These are phyloP conservation scores for Plectrocnemia conspersa DNA, from an alignment of 1,140 invertebrate genomes.

Conservation along the genomic window DNA sequence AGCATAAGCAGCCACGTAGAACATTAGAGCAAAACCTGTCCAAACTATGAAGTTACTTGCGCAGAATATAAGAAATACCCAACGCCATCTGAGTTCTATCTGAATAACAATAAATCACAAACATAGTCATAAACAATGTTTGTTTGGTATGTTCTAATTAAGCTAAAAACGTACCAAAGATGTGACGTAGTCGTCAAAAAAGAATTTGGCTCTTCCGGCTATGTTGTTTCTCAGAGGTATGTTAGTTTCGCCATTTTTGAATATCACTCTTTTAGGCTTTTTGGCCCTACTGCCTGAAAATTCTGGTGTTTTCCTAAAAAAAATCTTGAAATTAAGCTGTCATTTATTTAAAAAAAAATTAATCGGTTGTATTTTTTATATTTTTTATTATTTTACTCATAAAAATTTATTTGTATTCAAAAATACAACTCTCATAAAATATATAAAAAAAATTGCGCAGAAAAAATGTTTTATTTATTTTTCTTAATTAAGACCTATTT, in stretches of 20 bases:
- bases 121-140: slow-evolving; percentile 6
- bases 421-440: no score
- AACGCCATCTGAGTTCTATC: slow-evolving; percentile 50
- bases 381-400: no score
- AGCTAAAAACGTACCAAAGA: slow-evolving; percentile 45
- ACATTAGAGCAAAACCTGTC: slow-evolving; percentile 44
- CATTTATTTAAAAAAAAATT: no score
- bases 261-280: slow-evolving; percentile 21
- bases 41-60: slow-evolving; percentile 44
- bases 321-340: no score
- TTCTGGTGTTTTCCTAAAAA: slow-evolving; percentile 25
- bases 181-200: slow-evolving; percentile 50
- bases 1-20: slow-evolving; percentile 43
- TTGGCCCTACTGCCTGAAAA: slow-evolving; percentile 21
- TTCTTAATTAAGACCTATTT: no score
- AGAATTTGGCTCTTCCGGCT: slow-evolving; percentile 41
- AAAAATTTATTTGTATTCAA: no score
- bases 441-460: no score
- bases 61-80: slow-evolving; percentile 45
- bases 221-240: slow-evolving; percentile 34
- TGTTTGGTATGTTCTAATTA: slow-evolving; percentile 16
- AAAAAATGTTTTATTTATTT: no score
- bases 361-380: no score
- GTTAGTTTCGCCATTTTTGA: slow-evolving; percentile 30
- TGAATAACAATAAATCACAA: slow-evolving; percentile 33